These are phyloP conservation scores for Dioctria rufipes DNA, from an alignment of 2,888 invertebrate genomes.

Conservation along the genomic window DNA sequence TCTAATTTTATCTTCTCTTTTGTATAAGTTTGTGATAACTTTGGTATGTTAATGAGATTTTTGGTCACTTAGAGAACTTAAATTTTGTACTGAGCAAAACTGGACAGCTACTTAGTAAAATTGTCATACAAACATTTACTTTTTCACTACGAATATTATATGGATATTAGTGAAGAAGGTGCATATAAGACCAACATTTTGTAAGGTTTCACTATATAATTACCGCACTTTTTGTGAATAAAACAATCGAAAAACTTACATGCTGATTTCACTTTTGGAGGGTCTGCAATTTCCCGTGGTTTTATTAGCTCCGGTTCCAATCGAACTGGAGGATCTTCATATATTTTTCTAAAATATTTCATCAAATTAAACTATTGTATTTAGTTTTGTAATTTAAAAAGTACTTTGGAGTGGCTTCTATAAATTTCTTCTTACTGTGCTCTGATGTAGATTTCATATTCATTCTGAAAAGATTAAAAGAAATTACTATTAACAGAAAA, in stretches of 20 bases:
- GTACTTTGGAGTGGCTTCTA: constrained; percentile 1
- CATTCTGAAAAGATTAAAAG: background rate
- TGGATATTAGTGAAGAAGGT: no score
- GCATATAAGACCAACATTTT: no score
- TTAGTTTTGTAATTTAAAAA: background rate
- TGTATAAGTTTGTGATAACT: no score
- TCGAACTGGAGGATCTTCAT: constrained; percentile 58
- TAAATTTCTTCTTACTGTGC: background rate
- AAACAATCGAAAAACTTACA: constrained; percentile 61
- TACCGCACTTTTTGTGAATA: no score
- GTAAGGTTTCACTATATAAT: no score
- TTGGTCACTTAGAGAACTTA: no score
- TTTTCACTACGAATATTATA: no score
- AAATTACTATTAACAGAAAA: background rate
- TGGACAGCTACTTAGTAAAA: no score
- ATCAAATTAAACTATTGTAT: background rate
- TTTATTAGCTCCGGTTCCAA: constrained; percentile 61
- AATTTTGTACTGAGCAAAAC: no score
- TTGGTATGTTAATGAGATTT: no score
- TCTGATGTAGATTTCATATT: constrained; percentile 9
- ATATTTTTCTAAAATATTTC: constrained; percentile 13
- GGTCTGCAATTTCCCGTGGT: constrained; percentile 62
- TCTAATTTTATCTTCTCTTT: no score
- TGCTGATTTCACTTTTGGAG: constrained; percentile 66
- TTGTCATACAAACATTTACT: no score